Percentiles rank a stretch among this genome's conserved stretches.
These are phyloP conservation scores for human DNA, from an alignment of 2,113 vertebrate species.

Conservation along the genomic window DNA sequence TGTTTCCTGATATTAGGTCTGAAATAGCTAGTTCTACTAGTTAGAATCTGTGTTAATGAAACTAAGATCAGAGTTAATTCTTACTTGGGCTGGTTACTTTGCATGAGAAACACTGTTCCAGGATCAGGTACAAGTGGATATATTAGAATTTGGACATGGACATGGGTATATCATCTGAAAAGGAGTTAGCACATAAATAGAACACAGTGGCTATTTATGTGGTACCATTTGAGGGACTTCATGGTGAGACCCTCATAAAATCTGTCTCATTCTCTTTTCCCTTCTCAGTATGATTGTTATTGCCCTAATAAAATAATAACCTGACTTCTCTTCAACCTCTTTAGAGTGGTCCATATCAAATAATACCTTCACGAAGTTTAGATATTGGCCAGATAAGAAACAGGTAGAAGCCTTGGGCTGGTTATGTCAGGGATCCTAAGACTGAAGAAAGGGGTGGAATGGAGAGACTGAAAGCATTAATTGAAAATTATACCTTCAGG, in stretches of 20 bases:
- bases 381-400: neutral
- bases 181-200: neutral
- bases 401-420: neutral
- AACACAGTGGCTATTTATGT: neutral
- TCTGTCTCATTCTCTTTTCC: neutral
- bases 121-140: neutral
- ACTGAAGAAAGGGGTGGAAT: neutral
- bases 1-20: neutral
- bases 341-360: neutral
- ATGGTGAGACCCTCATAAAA: neutral
- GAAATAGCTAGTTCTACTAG: neutral
- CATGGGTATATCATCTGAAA: neutral
- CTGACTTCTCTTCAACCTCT: neutral
- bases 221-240: neutral
- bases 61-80: neutral
- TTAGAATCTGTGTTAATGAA: neutral
- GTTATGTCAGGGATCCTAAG: neutral
- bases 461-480: neutral
- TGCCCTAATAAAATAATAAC: neutral
- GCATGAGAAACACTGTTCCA: neutral
- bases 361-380: neutral
- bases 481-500: constrained; percentile 9
- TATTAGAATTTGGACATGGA: neutral
- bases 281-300: neutral
- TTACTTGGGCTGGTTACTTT: neutral